Evolutionary conservation across 2,797 vertebrate species (phyloP).

Genomic region (Margarornis squamiger): DNA sequence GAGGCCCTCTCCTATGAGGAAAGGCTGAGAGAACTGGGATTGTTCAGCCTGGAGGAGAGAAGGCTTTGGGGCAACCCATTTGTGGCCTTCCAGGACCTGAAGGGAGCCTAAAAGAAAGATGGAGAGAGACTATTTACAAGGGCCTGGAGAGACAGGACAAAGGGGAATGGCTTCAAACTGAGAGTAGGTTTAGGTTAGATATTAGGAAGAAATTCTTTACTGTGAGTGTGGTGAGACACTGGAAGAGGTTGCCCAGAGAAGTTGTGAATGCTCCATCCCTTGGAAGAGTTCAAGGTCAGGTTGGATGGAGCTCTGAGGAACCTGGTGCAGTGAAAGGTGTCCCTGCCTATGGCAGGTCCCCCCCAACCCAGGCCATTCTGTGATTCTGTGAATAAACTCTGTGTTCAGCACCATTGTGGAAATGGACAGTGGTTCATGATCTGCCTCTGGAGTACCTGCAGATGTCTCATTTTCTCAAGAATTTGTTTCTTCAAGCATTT

Average conservation of each 20-base stretch:
- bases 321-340: background rate
- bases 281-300: background rate
- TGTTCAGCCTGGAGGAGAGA: background rate
- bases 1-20: background rate
- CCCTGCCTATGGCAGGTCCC: background rate
- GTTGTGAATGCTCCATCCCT: background rate
- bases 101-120: background rate
- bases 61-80: background rate
- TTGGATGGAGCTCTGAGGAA: background rate
- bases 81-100: background rate
- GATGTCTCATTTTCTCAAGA: background rate
- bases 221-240: background rate
- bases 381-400: background rate
- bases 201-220: background rate
- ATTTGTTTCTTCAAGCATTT: background rate
- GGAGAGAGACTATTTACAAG: background rate
- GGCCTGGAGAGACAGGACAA: background rate
- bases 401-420: background rate
- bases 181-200: background rate
- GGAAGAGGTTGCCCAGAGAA: background rate
- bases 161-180: background rate
- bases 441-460: background rate
- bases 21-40: background rate
- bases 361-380: background rate
- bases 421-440: background rate